A percentile compares a stretch with the other conserved stretches of the same genome.
Conservation (phyloP, 2,113 vertebrate species). For the Fregetta grallaria region DNA sequence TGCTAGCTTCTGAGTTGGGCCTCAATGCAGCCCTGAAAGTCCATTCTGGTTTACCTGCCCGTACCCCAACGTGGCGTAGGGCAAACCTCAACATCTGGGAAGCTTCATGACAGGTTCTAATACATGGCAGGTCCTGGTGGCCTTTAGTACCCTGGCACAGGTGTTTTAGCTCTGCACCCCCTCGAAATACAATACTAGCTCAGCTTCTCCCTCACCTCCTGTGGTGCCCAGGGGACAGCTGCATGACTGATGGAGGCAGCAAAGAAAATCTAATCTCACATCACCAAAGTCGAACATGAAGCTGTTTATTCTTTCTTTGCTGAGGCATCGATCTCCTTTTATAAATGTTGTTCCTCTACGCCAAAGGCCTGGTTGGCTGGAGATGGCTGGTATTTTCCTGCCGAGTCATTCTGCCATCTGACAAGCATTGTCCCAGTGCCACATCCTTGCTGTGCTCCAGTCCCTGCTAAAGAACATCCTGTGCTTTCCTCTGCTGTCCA, state of each 20-base stretch:
- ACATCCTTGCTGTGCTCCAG: background rate
- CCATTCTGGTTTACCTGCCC: background rate
- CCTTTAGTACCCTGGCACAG: background rate
- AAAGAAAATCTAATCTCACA: background rate
- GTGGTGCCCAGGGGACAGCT: background rate
- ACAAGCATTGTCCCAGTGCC: background rate
- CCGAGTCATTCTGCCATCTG: background rate
- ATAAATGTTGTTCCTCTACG: background rate
- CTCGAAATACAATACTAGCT: background rate
- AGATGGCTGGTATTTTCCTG: background rate
- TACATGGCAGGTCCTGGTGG: background rate
- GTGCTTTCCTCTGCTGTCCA: background rate
- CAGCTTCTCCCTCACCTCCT: background rate
- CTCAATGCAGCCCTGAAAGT: background rate
- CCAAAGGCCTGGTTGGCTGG: background rate
- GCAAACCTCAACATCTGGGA: background rate
- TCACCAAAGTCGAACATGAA: background rate
- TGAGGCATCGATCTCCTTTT: background rate
- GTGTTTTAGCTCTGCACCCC: background rate
- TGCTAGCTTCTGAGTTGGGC: background rate
- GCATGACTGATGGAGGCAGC: background rate
- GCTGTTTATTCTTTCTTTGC: background rate
- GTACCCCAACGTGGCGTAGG: fast-evolving
- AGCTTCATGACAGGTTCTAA: background rate
- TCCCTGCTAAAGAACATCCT: background rate